Evolutionary conservation across 1,140 invertebrate genomes (phyloP), one percentile per base, ranked within the genome.

Genomic region (Ostrea edulis): DNA sequence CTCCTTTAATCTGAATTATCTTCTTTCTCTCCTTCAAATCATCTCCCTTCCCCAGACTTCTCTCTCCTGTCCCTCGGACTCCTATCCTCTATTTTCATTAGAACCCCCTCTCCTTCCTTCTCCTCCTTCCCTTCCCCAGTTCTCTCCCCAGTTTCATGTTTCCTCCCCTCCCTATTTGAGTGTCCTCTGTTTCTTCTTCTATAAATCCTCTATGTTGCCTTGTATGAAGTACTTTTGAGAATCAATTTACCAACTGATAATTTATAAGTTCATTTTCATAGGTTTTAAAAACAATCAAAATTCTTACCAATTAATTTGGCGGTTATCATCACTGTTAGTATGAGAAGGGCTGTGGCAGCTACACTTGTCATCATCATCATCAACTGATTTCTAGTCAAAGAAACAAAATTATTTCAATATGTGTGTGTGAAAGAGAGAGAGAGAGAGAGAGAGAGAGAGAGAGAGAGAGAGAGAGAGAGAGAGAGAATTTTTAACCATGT

Each of bases 401-500:
- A 44, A 44, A 44, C 1, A 44, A 44, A n/a, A n/a, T n/a, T 44
- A 44, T 5, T 17, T 25, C 2, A 68, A 8, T 8, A 22, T n/a
- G 62, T n/a, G 12, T 11, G 22, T 25, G 22, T 29, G 25, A 29
- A 8, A 22, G 25, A 71, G 68, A 71, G 25, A 71, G n/a, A 71
- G 25, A 29, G 68, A 71, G n/a, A 62, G 55, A 20, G n/a, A n/a
- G 12, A 29, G 9, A 25, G 22, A 25, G 25, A 4, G 68, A 71
- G 68, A 71, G 68, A 71, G 68, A 71, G 68, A 35, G 25, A 71
- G 25, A 71, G 25, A 29, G 68, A 71, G 68, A 71, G 68, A 62
- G 58, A 71, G 68, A 71, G 68, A 71, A 22, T 12, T 1, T 9
- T 55, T 14, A 12, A 55, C 0, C 9, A 14, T 12, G 54, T 2